phyloP scores from a whole-genome alignment of 1,140 invertebrate species.

The Scaptomyza montana region DNA sequence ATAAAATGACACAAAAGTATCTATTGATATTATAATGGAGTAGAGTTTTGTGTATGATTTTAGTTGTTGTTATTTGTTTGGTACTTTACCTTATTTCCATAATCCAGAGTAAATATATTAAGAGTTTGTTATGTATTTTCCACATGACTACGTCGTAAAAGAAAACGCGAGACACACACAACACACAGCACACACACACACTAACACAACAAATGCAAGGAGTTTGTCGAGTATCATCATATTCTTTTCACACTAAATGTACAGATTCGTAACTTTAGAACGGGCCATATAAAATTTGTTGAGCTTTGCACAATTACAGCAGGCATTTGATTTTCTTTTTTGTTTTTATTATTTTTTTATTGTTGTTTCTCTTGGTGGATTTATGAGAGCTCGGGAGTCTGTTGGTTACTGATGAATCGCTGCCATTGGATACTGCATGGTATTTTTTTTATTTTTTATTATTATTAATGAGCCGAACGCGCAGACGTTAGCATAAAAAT shows the following conservation, averaged over 20 bases:
- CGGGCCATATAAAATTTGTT: conserved; percentile 47
- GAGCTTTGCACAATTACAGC: conserved; percentile 59
- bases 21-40: no score
- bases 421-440: conserved; percentile 36
- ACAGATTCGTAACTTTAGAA: conserved; percentile 51
- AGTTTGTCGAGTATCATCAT: conserved; percentile 54
- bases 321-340: conserved; percentile 35
- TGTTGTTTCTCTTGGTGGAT: conserved; percentile 6
- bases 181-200: conserved; percentile 33
- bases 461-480: conserved; percentile 64
- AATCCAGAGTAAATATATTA: conserved; percentile 83
- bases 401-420: conserved; percentile 43
- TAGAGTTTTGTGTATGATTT: background rate
- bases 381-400: conserved; percentile 2
- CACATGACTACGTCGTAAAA: conserved; percentile 72
- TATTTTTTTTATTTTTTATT: conserved; percentile 6
- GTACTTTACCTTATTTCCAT: conserved; percentile 83
- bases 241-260: conserved; percentile 65
- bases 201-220: conserved; percentile 21
- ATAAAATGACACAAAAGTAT: no score
- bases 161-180: conserved; percentile 39
- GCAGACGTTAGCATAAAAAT: conserved; percentile 53
- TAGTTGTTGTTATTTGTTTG: conserved; percentile 19
- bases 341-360: background rate
- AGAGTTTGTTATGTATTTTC: conserved; percentile 83